Conservation (phyloP, 2,113 vertebrate species). For the Daboia siamensis region DNA sequence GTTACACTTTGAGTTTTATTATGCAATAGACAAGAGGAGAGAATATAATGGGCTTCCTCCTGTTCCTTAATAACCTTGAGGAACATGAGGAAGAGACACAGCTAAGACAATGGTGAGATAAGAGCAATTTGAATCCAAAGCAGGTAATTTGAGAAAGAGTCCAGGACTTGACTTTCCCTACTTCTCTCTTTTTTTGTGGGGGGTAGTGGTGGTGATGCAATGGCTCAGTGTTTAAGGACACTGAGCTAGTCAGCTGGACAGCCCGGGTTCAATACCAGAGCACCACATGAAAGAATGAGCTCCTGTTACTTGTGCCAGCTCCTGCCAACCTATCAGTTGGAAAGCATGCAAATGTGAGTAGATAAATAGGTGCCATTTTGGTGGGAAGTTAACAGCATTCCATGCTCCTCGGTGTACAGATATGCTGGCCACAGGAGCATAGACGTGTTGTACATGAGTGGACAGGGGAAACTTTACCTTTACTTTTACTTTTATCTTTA, state of each 20-base stretch:
- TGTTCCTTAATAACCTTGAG: background rate
- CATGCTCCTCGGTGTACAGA: background rate
- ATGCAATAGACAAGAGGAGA: background rate
- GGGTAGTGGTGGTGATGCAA: too few species aligned
- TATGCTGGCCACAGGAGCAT: background rate
- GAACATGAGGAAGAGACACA: background rate
- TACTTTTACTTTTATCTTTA: background rate
- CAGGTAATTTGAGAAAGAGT: background rate
- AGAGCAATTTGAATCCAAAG: background rate
- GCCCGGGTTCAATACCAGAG: background rate
- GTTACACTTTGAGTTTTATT: conserved; percentile 13
- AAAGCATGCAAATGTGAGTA: background rate
- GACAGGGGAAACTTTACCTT: background rate
- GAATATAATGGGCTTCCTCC: background rate
- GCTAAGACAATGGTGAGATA: background rate
- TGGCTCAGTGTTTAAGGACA: too few species aligned
- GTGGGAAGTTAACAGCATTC: background rate
- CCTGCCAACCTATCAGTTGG: too few species aligned
- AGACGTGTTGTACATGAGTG: background rate
- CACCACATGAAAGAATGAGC: background rate
- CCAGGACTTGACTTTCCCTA: background rate
- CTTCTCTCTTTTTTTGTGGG: background rate
- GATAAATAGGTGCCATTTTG: background rate
- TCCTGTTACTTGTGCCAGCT: background rate
- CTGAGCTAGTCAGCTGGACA: background rate